Evolutionary conservation across 2,797 vertebrate genomes (phyloP).

Genomic region (Anguilla megastoma): DNA sequence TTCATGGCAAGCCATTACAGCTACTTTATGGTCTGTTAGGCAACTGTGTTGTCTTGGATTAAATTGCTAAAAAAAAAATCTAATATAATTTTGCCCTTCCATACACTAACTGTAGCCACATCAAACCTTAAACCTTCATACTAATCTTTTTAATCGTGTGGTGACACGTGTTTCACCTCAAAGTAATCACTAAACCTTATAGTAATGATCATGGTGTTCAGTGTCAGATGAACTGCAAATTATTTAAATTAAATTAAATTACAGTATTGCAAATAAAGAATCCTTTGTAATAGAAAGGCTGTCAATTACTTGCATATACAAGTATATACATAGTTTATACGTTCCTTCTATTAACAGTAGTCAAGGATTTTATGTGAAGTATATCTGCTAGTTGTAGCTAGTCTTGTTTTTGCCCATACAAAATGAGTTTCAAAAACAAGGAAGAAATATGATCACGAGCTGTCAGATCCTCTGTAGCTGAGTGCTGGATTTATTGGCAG

Average conservation of each 20-base stretch:
- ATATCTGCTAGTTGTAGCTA: not conserved
- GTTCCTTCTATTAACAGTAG: not conserved
- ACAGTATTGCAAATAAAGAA: not conserved
- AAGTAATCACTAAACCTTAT: not conserved
- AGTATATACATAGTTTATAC: slow-evolving; percentile 10
- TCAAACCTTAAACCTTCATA: not conserved
- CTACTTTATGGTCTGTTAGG: not conserved
- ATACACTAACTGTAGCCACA: not conserved
- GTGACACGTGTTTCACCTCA: not conserved
- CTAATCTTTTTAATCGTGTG: not conserved
- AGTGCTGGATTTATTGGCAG: slow-evolving; percentile 39
- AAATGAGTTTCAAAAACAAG: slow-evolving; percentile 18
- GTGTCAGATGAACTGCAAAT: not conserved
- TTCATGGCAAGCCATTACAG: not conserved
- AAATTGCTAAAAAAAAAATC: not conserved
- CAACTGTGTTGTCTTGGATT: not conserved
- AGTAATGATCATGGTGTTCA: not conserved
- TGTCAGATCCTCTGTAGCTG: slow-evolving; percentile 39
- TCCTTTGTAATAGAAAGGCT: slow-evolving; percentile 5
- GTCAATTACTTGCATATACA: slow-evolving; percentile 20
- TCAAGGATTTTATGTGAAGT: not conserved
- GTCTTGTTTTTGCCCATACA: not conserved
- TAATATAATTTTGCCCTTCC: not conserved
- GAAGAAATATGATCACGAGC: slow-evolving; percentile 31
- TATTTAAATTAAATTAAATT: not conserved